Percentiles rank a stretch among this genome's conserved stretches.
phyloP scores from a whole-genome alignment of 2,888 invertebrate species.

The Archaeoteleia sp. region DNA sequence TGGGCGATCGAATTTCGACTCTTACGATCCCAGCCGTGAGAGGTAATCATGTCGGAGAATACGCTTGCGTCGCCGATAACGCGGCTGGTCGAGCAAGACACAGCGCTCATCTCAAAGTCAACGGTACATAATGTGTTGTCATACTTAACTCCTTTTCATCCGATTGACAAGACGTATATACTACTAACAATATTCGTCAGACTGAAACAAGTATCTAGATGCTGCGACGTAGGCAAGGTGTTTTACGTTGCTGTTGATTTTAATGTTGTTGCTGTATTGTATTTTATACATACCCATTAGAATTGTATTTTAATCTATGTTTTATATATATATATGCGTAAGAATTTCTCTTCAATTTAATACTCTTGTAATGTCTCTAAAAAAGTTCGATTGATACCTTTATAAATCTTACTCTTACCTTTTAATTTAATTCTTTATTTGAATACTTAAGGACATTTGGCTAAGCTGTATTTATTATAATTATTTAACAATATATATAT shows the following conservation, averaged over 20 bases:
- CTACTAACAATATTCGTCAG: slow-evolving; percentile 38
- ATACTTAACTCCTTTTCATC: not conserved
- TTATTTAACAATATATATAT: too few species aligned
- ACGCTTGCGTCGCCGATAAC: slow-evolving; percentile 85
- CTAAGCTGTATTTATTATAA: too few species aligned
- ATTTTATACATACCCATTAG: slow-evolving; percentile 39
- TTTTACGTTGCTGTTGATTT: slow-evolving; percentile 32
- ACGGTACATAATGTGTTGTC: slow-evolving; percentile 77
- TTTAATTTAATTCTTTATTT: too few species aligned
- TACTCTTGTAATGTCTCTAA: slow-evolving; percentile 9
- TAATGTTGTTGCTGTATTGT: slow-evolving; percentile 54
- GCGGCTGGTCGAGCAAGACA: slow-evolving; percentile 82
- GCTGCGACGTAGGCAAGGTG: slow-evolving; percentile 44
- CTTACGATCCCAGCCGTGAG: slow-evolving; percentile 83
- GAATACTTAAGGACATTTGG: too few species aligned
- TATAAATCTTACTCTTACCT: too few species aligned
- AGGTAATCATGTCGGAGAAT: slow-evolving; percentile 84
- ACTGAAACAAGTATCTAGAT: slow-evolving; percentile 43
- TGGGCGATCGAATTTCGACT: slow-evolving; percentile 77
- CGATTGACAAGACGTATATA: slow-evolving; percentile 22
- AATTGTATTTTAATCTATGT: slow-evolving; percentile 27
- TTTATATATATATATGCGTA: slow-evolving; percentile 32
- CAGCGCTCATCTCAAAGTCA: slow-evolving; percentile 83
- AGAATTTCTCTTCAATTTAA: too few species aligned
- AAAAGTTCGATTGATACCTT: too few species aligned